Base-by-base conservation (phyloP, 2,113 vertebrate genomes). In the Bos taurus region DNA sequence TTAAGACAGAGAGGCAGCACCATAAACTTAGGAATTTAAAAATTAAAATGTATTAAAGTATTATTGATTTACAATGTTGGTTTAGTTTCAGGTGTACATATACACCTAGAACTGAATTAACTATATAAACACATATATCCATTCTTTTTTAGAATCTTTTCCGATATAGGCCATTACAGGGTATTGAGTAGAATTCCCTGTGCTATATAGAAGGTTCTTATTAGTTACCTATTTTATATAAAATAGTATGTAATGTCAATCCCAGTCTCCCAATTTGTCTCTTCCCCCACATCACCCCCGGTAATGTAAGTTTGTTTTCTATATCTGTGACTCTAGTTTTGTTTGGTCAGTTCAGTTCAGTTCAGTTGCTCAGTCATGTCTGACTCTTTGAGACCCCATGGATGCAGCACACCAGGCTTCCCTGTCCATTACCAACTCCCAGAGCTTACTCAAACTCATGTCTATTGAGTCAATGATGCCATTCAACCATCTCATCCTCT, bases 261-360 rank as follows among this genome's bases (percentile, higher is more conserved):
- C 36, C 23, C 3, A 74, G 23, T 43, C 36, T 74, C 71, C 71
- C 71, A 77, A 14, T 43, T 43, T 77, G 26, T 77, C 40, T 23
- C 71, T 26, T 14, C n/a, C 23, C 12, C 40, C 36, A 43, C 7
- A 77, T 43, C 6, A 43, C 12, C 23, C 1, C 23, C 0, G 1
- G 71, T 77, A 43, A 77, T 12, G 0, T 43, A 74, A 25, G 71
- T 77, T 43, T 77, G 71, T 43, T 77, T 77, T 43, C 71, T 43
- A 2, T 43, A 77, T 15, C 71, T 77, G 71, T 77, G 36, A 43
- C 40, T 77, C 40, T 26, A 77, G 71, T 7, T 77, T 23, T 77
- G 71, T 43, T 74, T 74, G 25, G 11, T 77, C 19, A 23, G 10
- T 74, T 74, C 19, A 40, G 8, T 67, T 36, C 33, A 67, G 67